Evolutionary conservation across 2,888 invertebrate species (phyloP).

Genomic region (Osmoderma eremita): DNA sequence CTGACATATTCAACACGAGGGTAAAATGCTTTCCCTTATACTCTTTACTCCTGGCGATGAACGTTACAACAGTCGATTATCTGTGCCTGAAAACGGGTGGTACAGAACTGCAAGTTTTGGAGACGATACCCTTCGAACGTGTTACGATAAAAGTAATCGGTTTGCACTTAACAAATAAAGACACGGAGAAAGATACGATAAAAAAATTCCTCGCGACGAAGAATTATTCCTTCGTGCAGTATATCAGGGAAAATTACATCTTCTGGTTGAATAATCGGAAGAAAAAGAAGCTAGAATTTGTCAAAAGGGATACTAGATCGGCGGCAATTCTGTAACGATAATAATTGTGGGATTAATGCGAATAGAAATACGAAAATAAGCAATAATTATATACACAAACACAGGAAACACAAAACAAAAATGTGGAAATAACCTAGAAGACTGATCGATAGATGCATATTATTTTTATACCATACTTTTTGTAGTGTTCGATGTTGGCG

Average conservation of each 20-base stretch:
- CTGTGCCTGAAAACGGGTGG: constrained; percentile 73
- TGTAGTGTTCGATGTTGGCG: constrained; percentile 1
- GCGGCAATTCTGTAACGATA: constrained; percentile 1
- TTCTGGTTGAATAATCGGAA: constrained; percentile 45
- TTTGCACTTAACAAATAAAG: constrained; percentile 59
- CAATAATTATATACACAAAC: constrained; percentile 20
- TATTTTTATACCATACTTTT: constrained; percentile 37
- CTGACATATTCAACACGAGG: constrained; percentile 73
- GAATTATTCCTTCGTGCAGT: constrained; percentile 59
- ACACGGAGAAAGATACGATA: constrained; percentile 59
- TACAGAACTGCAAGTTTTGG: constrained; percentile 67
- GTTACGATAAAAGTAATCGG: constrained; percentile 64
- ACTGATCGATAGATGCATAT: constrained; percentile 45
- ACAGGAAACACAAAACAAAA: constrained; percentile 16
- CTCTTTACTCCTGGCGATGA: constrained; percentile 81
- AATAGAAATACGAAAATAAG: constrained; percentile 18
- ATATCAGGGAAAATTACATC: constrained; percentile 59
- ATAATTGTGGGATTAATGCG: neutral
- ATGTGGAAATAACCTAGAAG: constrained; percentile 42
- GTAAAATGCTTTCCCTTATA: constrained; percentile 88
- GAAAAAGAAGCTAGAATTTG: constrained; percentile 5
- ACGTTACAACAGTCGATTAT: constrained; percentile 75
- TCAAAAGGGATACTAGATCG: constrained; percentile 21
- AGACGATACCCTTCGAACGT: constrained; percentile 69
- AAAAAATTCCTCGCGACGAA: constrained; percentile 60